Evolutionary conservation across 1,140 invertebrate genomes (phyloP), one percentile per base, ranked within the genome.

Genomic region (Aphaenogaster ashmeadi): DNA sequence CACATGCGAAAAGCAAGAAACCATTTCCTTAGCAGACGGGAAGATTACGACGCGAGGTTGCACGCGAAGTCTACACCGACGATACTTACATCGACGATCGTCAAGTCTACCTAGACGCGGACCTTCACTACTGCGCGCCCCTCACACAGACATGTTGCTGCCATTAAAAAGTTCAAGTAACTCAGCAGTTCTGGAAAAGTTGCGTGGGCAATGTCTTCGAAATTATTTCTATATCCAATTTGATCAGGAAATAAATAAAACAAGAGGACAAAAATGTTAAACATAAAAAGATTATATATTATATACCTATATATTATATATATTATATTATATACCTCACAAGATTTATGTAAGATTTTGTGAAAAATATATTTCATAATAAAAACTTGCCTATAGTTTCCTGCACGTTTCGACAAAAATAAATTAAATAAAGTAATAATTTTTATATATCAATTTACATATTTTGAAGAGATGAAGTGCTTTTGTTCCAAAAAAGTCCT

Each of bases 11-110:
- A 58, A 71, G 11, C 21, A 69, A 72, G 41, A 89, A 89, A 89
- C 21, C 50, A 58, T 83, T 78, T 60, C 36, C 56, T 47, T 11
- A 33, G 44, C 62, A 41, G 81, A 89, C 81, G 60, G 56, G 41
- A 41, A 60, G 38, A 72, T 89, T 77, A 62, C 38, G 27, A 71
- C 44, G 86, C 77, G 84, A 89, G 15, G 18, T 84, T 47, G 80
- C 80, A 84, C 80, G 67, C 80, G 33, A 84, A 74, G 80, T 60
- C 67, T 60, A 18, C 21, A 44, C 56, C 9, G 11, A 21, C 41
- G 71, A 38, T 41, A 62, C 33, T 62, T 50, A 52, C 58, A 33
- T 33, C 50, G 11, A n/a, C 36, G 4, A 67, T 21, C 13, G 56
- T 64, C 69, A 13, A 18, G 81, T 54, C 89, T 60, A 88, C 64